Conservation (phyloP, 2,888 invertebrate species). For the Molanna angustata region DNA sequence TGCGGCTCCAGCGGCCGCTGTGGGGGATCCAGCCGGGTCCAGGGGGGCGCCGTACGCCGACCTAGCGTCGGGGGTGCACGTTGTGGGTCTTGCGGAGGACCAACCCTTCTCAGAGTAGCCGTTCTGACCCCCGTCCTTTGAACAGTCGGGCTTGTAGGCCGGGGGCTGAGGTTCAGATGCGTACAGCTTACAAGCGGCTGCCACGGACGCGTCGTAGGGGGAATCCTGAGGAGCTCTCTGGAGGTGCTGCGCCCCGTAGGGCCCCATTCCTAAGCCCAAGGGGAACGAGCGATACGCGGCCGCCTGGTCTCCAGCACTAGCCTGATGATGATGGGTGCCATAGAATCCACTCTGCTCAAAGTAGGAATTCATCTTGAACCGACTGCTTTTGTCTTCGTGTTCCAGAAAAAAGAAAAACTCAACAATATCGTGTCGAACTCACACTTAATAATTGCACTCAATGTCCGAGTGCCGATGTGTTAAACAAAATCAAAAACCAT, state of each 20-base stretch:
- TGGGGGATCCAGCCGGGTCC: constrained; percentile 78
- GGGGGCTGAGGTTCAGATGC: constrained; percentile 61
- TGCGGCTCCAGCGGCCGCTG: constrained; percentile 57
- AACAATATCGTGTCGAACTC: neutral
- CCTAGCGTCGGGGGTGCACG: constrained; percentile 86
- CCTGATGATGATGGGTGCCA: constrained; percentile 85
- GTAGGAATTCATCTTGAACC: constrained; percentile 90
- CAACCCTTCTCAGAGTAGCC: constrained; percentile 63
- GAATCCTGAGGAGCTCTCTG: constrained; percentile 84
- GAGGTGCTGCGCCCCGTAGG: constrained; percentile 78
- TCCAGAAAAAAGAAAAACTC: too few species aligned
- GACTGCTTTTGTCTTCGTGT: too few species aligned
- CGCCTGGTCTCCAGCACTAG: constrained; percentile 68
- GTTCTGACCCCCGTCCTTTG: constrained; percentile 64
- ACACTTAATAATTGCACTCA: too few species aligned
- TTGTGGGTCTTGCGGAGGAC: constrained; percentile 77
- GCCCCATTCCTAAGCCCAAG: constrained; percentile 79
- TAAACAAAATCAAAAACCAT: constrained; percentile 24
- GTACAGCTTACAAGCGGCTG: constrained; percentile 77
- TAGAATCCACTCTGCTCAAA: constrained; percentile 96
- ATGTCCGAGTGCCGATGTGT: too few species aligned
- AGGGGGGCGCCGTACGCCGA: constrained; percentile 64
- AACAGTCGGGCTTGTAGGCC: constrained; percentile 73
- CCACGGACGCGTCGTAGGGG: constrained; percentile 87
- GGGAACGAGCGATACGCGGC: constrained; percentile 81